Base-by-base conservation (phyloP, 2,113 vertebrate genomes). In the Fukomys damarensis region DNA sequence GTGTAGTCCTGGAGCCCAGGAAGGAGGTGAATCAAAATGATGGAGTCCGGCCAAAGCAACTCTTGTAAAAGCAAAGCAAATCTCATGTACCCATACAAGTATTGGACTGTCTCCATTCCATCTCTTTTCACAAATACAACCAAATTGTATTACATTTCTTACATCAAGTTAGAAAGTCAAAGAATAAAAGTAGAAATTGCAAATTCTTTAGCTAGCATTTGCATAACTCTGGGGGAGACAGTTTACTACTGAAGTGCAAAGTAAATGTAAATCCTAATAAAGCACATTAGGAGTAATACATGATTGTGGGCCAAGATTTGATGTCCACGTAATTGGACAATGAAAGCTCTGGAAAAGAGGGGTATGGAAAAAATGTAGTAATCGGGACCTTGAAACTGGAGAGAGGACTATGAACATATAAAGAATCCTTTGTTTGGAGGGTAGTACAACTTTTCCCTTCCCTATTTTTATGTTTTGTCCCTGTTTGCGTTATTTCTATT, bases 181-280 rank as follows among this genome's bases (percentile, higher is more conserved):
- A 54, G 49, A 92, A 56, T 63, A 85, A 54, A 84, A 83, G 10
- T 54, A 80, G 19, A 77, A 72, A 68, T 63, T 76, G 82, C 22
- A 49, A 87, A 59, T 26, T 43, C 52, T 68, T 87, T 14, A 65
- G 35, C 41, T 94, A 70, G 30, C 7, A 35, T 32, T 80, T 76
- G 22, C 20, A 20, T 19, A 85, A 85, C 14, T 72, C 19, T 19
- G 19, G 8, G 17, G 32, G 46, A 80, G 68, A 77, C 10, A 30
- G 46, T 38, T 49, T 32, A 41, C 84, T 72, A 85, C 54, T 58
- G 30, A 65, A 93, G 14, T 84, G 61, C n/a, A 54, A 88, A 83
- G 13, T 54, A 74, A 76, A 79, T 77, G 70, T 59, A 88, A 92
- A 70, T 54, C 9, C n/a, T 89, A 94, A 88, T 56, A 63, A 88